These are phyloP conservation scores for Ageneiosus marmoratus DNA, from an alignment of 2,113 vertebrate species.

Conservation along the genomic window DNA sequence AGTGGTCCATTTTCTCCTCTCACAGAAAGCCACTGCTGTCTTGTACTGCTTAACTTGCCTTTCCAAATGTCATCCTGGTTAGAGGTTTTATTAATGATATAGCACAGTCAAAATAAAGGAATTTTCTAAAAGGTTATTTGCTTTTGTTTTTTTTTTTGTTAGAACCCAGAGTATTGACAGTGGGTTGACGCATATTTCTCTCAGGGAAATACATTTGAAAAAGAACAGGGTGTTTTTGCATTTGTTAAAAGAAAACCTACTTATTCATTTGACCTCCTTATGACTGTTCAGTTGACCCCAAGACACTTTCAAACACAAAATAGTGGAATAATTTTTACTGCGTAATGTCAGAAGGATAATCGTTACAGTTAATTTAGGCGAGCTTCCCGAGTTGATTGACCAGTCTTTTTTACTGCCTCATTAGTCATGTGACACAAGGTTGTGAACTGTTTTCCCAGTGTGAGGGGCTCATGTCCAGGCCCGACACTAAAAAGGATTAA, in stretches of 20 bases:
- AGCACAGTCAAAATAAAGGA: conserved; percentile 48
- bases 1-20: conserved; percentile 44
- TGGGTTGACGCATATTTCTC: background rate
- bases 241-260: background rate
- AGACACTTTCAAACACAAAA: conserved; percentile 5
- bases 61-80: conserved; percentile 59
- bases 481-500: conserved; percentile 76
- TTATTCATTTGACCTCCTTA: background rate
- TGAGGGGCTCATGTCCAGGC: conserved; percentile 71
- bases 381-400: conserved; percentile 6
- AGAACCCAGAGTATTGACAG: conserved; percentile 42
- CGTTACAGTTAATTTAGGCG: conserved; percentile 1
- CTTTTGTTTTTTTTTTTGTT: conserved; percentile 45
- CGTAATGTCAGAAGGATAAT: background rate
- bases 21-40: conserved; percentile 50
- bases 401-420: conserved; percentile 42
- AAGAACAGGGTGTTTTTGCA: background rate
- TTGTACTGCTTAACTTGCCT: conserved; percentile 50
- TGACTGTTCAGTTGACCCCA: conserved; percentile 4
- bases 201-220: background rate
- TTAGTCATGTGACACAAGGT: conserved; percentile 46
- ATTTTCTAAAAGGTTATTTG: conserved; percentile 17
- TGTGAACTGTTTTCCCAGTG: conserved; percentile 71
- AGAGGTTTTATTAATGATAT: conserved; percentile 41
- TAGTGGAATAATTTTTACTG: background rate